phyloP scores from a whole-genome alignment of 2,888 invertebrate genomes.

The Philopedon plagiatum region DNA sequence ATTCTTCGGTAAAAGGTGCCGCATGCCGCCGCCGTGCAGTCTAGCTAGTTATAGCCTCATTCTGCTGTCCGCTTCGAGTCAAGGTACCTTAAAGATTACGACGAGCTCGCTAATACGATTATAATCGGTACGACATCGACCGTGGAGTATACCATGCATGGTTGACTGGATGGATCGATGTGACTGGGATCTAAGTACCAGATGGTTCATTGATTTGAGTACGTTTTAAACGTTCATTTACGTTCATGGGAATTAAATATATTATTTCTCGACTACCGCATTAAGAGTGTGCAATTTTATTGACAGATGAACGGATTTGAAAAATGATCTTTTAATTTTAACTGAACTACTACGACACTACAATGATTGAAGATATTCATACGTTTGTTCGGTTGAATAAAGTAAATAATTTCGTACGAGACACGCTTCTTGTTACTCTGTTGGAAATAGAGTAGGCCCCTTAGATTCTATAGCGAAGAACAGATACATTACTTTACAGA shows the following conservation, averaged over 20 bases:
- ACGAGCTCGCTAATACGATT: constrained; percentile 18
- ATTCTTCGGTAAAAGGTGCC: constrained; percentile 27
- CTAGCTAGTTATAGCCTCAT: constrained; percentile 24
- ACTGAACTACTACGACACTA: too few species aligned
- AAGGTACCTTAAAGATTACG: constrained; percentile 21
- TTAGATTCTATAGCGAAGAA: too few species aligned
- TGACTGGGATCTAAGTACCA: constrained; percentile 7
- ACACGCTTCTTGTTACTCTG: too few species aligned
- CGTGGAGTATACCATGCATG: constrained; percentile 18
- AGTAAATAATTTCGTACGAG: too few species aligned
- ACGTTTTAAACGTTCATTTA: background rate
- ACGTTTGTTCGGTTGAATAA: too few species aligned
- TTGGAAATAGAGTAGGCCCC: too few species aligned
- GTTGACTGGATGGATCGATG: constrained; percentile 12
- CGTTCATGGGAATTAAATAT: background rate
- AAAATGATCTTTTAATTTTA: too few species aligned
- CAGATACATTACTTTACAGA: too few species aligned
- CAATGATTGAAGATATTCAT: too few species aligned
- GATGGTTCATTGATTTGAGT: constrained; percentile 10
- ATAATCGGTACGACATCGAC: constrained; percentile 22
- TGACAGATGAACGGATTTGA: too few species aligned
- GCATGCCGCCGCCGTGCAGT: constrained; percentile 28
- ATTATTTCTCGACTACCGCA: background rate
- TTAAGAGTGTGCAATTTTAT: background rate
- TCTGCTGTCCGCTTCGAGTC: constrained; percentile 16